phyloP scores from a whole-genome alignment of 2,113 vertebrate species.

The Erythrocercus mccallii region DNA sequence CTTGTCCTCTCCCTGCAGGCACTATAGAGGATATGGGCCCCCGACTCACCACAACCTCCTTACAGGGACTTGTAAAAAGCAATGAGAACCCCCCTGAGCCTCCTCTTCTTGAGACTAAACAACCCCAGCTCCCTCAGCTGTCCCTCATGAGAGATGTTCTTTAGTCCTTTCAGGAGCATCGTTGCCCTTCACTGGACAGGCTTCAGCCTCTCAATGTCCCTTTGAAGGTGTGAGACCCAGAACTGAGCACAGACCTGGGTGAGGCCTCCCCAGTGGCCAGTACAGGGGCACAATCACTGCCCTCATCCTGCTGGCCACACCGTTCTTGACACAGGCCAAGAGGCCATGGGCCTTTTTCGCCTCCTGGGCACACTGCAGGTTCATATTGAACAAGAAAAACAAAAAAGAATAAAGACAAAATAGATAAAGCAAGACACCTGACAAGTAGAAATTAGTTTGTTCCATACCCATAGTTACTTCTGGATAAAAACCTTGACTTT shows the following conservation, averaged over 20 bases:
- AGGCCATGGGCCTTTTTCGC: neutral
- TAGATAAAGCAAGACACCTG: neutral
- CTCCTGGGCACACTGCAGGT: too few species aligned
- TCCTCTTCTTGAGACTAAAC: neutral
- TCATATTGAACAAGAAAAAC: neutral
- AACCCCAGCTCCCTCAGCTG: neutral
- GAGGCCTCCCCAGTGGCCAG: neutral
- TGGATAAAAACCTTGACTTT: neutral
- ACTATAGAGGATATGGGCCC: accelerated
- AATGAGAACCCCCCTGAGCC: too few species aligned
- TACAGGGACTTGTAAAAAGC: neutral
- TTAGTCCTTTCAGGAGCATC: neutral
- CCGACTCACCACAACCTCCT: neutral
- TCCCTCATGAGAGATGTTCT: neutral
- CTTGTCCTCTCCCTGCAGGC: neutral
- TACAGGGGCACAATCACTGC: accelerated
- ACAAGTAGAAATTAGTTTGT: neutral
- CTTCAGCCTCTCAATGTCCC: neutral
- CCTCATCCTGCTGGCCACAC: neutral
- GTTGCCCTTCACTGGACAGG: accelerated
- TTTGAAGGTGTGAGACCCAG: neutral
- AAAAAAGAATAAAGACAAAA: too few species aligned
- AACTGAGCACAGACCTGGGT: neutral
- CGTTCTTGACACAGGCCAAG: neutral
- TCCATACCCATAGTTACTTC: neutral